Evolutionary conservation across 2,888 invertebrate species (phyloP).

Genomic region (Drosophila ezoana): DNA sequence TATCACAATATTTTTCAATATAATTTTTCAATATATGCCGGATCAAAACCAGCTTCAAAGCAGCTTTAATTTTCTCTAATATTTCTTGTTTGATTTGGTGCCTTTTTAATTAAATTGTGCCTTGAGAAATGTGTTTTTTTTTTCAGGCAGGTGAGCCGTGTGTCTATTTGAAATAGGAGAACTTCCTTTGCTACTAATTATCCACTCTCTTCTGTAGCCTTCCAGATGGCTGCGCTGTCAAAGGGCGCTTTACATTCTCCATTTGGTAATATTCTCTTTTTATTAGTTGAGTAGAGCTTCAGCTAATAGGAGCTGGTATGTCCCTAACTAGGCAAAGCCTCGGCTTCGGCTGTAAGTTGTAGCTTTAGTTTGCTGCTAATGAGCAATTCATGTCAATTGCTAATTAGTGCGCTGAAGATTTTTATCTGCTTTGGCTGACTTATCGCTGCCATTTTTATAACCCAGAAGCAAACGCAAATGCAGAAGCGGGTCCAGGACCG

Average conservation of each 20-base stretch:
- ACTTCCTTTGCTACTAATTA: not conserved
- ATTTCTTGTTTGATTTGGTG: no score
- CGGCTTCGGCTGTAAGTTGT: constrained; percentile 57
- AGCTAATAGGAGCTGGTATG: constrained; percentile 18
- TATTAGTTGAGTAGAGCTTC: constrained; percentile 8
- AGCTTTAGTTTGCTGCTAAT: constrained; percentile 75
- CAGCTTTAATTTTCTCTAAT: no score
- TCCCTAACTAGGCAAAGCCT: constrained; percentile 34
- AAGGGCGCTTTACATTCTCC: constrained; percentile 41
- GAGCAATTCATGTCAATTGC: constrained; percentile 83
- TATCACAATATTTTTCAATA: no score
- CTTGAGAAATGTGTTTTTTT: no score
- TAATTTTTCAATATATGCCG: no score
- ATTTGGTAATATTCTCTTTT: constrained; percentile 35
- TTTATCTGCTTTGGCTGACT: constrained; percentile 62
- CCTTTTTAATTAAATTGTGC: no score
- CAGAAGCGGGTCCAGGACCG: constrained; percentile 1
- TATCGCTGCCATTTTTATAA: constrained; percentile 74
- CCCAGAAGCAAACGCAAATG: constrained; percentile 53
- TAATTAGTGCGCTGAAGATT: constrained; percentile 80
- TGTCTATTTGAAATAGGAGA: not conserved
- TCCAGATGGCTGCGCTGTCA: no score
- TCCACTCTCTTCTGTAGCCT: not conserved
- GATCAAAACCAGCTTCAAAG: no score
- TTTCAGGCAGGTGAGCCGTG: no score